phyloP scores from a whole-genome alignment of 1,140 invertebrate species.

The Calephelis virginiensis region DNA sequence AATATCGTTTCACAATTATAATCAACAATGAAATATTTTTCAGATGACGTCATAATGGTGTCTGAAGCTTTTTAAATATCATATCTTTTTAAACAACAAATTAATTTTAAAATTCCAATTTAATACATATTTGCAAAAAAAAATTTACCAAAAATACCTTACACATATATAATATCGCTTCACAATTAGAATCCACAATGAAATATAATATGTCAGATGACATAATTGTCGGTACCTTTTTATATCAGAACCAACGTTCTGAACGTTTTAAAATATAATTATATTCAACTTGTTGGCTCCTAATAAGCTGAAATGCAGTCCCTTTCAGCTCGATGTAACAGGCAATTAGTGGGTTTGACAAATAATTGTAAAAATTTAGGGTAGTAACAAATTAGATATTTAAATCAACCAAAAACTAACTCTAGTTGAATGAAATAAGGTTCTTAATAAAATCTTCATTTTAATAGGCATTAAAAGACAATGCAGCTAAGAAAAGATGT shows the following conservation, averaged over 20 bases:
- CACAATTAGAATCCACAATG: too few species aligned
- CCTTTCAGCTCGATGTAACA: constrained; percentile 46
- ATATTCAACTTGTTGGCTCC: constrained; percentile 41
- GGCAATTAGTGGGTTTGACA: constrained; percentile 60
- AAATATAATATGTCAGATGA: too few species aligned
- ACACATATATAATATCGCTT: too few species aligned
- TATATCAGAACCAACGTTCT: background rate
- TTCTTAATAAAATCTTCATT: constrained; percentile 18
- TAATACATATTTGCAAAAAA: too few species aligned
- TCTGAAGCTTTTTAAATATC: too few species aligned
- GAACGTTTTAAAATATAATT: constrained; percentile 28
- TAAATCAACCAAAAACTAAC: constrained; percentile 22
- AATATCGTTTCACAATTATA: too few species aligned
- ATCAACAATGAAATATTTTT: too few species aligned
- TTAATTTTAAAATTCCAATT: too few species aligned
- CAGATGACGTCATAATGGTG: too few species aligned
- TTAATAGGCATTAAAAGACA: constrained; percentile 38
- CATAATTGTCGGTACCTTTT: background rate
- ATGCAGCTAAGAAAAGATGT: constrained; percentile 55
- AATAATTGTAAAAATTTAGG: constrained; percentile 55
- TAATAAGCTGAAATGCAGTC: constrained; percentile 50
- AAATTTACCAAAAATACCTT: too few species aligned
- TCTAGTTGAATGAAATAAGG: constrained; percentile 25
- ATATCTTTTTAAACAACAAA: too few species aligned
- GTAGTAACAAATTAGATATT: constrained; percentile 41